phyloP scores from a whole-genome alignment of 2,113 vertebrate genomes.

The Microcebus tavaratra region DNA sequence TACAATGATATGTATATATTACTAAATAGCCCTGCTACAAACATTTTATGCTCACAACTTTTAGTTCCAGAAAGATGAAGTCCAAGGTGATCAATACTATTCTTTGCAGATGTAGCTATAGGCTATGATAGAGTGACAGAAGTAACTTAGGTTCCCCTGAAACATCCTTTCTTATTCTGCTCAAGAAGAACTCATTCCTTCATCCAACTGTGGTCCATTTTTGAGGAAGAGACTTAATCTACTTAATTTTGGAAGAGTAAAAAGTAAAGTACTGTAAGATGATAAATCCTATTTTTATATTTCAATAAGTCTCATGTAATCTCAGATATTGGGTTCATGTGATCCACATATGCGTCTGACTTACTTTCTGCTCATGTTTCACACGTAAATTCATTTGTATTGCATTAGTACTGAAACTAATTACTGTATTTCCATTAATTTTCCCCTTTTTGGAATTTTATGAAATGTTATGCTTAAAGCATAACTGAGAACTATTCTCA shows the following conservation, averaged over 20 bases:
- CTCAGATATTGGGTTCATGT: background rate
- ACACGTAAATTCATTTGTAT: background rate
- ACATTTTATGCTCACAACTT: background rate
- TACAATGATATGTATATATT: background rate
- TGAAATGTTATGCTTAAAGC: slow-evolving; percentile 21
- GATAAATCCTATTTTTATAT: slow-evolving; percentile 7
- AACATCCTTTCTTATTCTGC: background rate
- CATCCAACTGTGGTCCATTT: background rate
- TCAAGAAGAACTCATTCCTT: background rate
- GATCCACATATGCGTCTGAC: background rate
- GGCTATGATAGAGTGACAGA: rapidly evolving
- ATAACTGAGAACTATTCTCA: background rate
- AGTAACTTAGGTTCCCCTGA: background rate
- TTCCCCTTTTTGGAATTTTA: background rate
- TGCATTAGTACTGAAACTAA: background rate
- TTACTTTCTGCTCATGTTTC: slow-evolving; percentile 18
- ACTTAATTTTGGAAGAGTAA: background rate
- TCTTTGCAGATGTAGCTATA: background rate
- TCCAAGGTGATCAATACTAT: background rate
- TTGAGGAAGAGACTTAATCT: background rate
- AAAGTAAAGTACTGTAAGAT: background rate
- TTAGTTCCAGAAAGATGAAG: background rate
- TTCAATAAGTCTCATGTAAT: background rate
- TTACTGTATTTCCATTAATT: background rate
- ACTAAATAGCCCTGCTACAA: background rate